Percentiles rank a stretch among this genome's conserved stretches.
phyloP scores from a whole-genome alignment of 1,140 invertebrate genomes.

The Zaprionus kolodkinae region DNA sequence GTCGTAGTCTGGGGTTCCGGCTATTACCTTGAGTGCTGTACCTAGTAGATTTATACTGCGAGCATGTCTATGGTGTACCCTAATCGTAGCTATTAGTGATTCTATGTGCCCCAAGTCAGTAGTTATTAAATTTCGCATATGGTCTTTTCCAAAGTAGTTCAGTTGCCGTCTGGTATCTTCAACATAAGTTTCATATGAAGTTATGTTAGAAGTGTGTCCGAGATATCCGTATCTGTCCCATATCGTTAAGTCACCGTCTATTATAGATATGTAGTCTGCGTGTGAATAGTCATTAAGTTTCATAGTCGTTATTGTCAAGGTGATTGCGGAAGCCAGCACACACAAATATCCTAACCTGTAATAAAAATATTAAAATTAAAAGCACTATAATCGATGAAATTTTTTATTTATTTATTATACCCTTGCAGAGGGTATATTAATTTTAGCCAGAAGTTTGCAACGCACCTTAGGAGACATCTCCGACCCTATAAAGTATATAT shows the following conservation, averaged over 20 bases:
- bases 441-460: no score
- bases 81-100: conserved; percentile 5
- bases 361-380: conserved; percentile 16
- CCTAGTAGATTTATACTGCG: conserved; percentile 20
- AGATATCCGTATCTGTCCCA: conserved; percentile 22
- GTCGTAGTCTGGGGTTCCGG: conserved; percentile 29
- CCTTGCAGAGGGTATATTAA: no score
- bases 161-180: conserved; percentile 5
- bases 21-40: conserved; percentile 23
- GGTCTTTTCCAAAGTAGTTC: conserved; percentile 3
- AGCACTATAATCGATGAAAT: neutral
- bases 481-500: no score
- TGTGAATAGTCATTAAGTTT: conserved; percentile 26
- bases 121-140: conserved; percentile 13
- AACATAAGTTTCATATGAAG: conserved; percentile 13
- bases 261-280: conserved; percentile 30
- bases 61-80: conserved; percentile 17
- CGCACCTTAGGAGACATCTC: no score
- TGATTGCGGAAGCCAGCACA: neutral
- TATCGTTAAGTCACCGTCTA: conserved; percentile 25
- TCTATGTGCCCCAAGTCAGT: conserved; percentile 11
- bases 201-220: conserved; percentile 21
- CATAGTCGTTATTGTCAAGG: conserved; percentile 6
- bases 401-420: no score
- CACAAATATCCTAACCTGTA: conserved; percentile 6